phyloP scores from a whole-genome alignment of 2,888 invertebrate species.

The Pedicia rivosa region DNA sequence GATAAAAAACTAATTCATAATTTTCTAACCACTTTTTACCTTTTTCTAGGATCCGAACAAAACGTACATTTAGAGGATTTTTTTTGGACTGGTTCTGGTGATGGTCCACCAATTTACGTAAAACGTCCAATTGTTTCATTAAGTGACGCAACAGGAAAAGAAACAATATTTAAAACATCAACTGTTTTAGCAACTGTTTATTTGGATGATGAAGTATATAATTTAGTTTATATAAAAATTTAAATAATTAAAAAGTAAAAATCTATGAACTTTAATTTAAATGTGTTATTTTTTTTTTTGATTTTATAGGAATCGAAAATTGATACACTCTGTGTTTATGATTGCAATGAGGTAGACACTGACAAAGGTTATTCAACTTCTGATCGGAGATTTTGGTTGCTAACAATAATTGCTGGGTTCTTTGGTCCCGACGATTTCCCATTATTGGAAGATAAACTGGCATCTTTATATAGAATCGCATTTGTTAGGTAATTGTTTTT shows the following conservation, averaged over 20 bases:
- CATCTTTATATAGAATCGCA: conserved; percentile 62
- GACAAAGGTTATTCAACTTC: conserved; percentile 27
- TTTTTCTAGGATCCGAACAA: conserved; percentile 18
- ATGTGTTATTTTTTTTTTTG: no score
- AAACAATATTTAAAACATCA: conserved; percentile 45
- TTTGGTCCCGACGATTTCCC: conserved; percentile 37
- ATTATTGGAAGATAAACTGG: conserved; percentile 56
- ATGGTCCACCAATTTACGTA: conserved; percentile 45
- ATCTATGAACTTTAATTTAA: no score
- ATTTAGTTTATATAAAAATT: background rate
- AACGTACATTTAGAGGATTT: conserved; percentile 54
- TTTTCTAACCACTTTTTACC: no score
- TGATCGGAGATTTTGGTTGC: conserved; percentile 62
- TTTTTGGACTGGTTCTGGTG: conserved; percentile 80
- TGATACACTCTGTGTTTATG: conserved; percentile 19
- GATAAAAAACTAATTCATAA: no score
- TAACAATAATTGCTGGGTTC: conserved; percentile 52
- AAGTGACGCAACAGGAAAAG: conserved; percentile 18
- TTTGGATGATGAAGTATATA: conserved; percentile 32
- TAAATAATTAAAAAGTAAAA: background rate
- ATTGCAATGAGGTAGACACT: conserved; percentile 18
- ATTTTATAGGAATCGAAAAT: conserved; percentile 17
- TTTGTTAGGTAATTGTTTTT: conserved; percentile 53
- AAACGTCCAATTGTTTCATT: conserved; percentile 32
- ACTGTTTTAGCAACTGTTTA: conserved; percentile 57